Conservation (phyloP, 2,888 invertebrate species). For the Drosophila algonquin region DNA sequence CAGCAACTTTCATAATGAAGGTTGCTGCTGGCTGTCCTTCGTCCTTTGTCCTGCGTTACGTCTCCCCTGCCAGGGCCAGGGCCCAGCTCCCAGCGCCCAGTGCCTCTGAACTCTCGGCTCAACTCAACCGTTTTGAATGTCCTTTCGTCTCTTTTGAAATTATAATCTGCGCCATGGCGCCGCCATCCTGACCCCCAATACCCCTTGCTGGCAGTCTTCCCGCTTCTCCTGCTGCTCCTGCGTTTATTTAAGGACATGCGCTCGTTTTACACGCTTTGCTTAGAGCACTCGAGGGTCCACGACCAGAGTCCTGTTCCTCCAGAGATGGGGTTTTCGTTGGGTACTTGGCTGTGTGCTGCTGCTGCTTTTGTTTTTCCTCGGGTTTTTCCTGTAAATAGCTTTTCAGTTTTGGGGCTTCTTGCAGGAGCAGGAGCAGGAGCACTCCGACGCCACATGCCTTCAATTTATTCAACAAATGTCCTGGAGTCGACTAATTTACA, state of each 20-base stretch:
- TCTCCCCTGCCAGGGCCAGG: conserved; percentile 8
- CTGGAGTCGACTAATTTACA: conserved; percentile 73
- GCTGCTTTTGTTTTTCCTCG: conserved; percentile 13
- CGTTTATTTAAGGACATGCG: conserved; percentile 70
- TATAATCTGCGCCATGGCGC: conserved; percentile 78
- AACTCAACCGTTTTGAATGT: conserved; percentile 43
- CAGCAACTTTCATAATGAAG: conserved; percentile 81
- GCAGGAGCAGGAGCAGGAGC: background rate
- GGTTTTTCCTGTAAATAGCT: conserved; percentile 62
- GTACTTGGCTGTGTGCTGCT: conserved; percentile 24
- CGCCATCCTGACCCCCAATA: conserved; percentile 32
- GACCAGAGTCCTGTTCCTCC: conserved; percentile 18
- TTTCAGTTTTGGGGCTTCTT: conserved; percentile 53
- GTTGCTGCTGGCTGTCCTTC: conserved; percentile 49
- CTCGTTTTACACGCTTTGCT: conserved; percentile 67
- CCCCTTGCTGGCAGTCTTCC: conserved; percentile 2
- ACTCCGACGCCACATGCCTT: conserved; percentile 11
- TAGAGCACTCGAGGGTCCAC: conserved; percentile 48
- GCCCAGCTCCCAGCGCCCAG: background rate
- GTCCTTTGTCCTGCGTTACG: conserved; percentile 30
- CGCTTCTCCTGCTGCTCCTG: conserved; percentile 23
- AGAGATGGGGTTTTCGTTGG: conserved; percentile 29
- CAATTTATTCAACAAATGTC: conserved; percentile 71
- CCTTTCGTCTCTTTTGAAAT: conserved; percentile 75
- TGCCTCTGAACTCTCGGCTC: conserved; percentile 15